Conservation (phyloP, 2,888 invertebrate species). For the Vesta saturnalis region DNA sequence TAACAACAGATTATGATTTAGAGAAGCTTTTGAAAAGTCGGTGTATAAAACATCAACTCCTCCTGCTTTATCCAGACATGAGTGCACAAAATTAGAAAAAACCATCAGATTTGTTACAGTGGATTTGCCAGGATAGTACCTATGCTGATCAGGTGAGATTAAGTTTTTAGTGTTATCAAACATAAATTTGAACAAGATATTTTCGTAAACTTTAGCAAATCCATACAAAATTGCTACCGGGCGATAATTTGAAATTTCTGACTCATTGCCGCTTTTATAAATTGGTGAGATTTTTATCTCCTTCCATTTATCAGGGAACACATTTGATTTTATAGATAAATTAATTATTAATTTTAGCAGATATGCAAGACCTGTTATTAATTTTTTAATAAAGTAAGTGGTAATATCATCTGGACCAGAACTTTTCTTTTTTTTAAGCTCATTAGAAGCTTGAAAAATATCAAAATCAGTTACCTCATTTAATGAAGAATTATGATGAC, state of each 20-base stretch:
- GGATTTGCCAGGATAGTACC: too few species aligned
- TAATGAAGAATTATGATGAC: not conserved
- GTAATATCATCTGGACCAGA: not conserved
- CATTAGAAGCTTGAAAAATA: not conserved
- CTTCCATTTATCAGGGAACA: too few species aligned
- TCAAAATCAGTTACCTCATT: slow-evolving; percentile 3
- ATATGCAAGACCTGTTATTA: not conserved
- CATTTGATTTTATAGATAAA: not conserved
- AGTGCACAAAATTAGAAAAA: slow-evolving; percentile 1
- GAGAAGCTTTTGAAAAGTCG: not conserved
- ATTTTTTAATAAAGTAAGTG: too few species aligned
- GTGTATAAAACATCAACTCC: not conserved
- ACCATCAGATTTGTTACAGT: not conserved
- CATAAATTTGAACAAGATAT: not conserved
- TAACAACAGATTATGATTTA: too few species aligned
- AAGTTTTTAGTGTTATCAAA: too few species aligned
- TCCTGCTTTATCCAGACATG: too few species aligned
- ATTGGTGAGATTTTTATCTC: too few species aligned
- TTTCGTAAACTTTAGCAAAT: not conserved
- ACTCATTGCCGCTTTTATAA: too few species aligned
- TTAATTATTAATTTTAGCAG: not conserved
- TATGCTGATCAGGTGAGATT: not conserved
- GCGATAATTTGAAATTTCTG: not conserved
- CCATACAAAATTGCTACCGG: too few species aligned
- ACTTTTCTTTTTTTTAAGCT: not conserved